These are phyloP conservation scores for Athalia rosae DNA, from an alignment of 2,888 invertebrate species.

Conservation along the genomic window DNA sequence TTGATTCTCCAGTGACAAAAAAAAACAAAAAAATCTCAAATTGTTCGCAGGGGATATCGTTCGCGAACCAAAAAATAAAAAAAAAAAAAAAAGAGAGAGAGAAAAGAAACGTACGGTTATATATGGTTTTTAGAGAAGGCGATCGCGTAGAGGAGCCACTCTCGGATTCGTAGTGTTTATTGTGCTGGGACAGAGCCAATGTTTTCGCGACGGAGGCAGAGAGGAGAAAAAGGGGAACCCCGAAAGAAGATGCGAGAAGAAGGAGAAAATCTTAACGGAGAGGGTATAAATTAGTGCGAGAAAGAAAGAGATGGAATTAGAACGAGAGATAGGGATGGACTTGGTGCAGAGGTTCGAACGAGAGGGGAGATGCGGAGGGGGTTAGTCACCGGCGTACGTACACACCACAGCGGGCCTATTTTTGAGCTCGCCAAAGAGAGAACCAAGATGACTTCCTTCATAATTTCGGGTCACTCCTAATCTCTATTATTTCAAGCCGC, in stretches of 20 bases:
- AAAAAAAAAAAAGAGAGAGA: neutral
- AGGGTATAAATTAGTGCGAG: conserved; percentile 42
- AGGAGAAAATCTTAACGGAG: conserved; percentile 26
- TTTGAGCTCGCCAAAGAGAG: conserved; percentile 66
- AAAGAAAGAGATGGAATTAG: conserved; percentile 36
- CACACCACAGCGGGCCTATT: conserved; percentile 59
- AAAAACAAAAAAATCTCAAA: too few relatives aligned
- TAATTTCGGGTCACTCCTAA: conserved; percentile 64
- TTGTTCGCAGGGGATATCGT: neutral
- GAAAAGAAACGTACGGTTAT: neutral
- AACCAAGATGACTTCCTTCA: conserved; percentile 65
- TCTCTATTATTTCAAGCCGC: conserved; percentile 48
- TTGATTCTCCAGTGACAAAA: too few relatives aligned
- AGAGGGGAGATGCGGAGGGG: conserved; percentile 32
- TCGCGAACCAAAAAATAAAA: too few relatives aligned
- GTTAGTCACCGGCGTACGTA: conserved; percentile 48
- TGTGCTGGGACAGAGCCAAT: conserved; percentile 53
- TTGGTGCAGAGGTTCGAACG: conserved; percentile 10
- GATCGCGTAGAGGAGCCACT: conserved; percentile 28
- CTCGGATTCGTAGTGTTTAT: conserved; percentile 51
- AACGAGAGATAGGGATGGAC: conserved; percentile 44
- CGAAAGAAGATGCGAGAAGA: conserved; percentile 6
- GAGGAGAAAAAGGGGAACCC: neutral
- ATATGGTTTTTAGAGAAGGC: conserved; percentile 23
- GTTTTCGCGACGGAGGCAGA: conserved; percentile 49